These are phyloP conservation scores for Seriola aureovittata DNA, from an alignment of 2,113 vertebrate species.

Conservation along the genomic window DNA sequence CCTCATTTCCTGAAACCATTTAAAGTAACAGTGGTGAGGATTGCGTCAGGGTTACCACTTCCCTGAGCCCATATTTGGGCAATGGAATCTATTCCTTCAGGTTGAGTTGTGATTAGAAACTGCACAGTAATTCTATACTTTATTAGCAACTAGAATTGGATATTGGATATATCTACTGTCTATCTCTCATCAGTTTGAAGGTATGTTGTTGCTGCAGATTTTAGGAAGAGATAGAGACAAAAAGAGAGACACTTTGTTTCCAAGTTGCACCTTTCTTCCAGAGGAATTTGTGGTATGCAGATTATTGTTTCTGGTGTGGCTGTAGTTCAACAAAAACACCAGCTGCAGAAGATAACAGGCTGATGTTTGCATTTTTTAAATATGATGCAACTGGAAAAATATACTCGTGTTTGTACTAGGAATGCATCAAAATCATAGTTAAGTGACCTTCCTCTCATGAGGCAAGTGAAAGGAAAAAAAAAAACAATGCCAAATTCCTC, in stretches of 20 bases:
- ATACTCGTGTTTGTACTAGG: background rate
- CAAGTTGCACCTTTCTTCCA: background rate
- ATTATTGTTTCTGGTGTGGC: slow-evolving; percentile 8
- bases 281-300: slow-evolving; percentile 54
- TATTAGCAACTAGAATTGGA: background rate
- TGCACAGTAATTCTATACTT: background rate
- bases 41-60: slow-evolving; percentile 60
- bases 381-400: background rate
- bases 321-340: background rate
- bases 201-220: background rate
- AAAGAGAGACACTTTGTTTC: background rate
- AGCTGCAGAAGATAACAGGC: background rate
- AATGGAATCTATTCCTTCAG: slow-evolving; percentile 24
- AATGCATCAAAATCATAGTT: background rate
- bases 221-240: background rate
- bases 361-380: background rate
- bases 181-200: background rate
- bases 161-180: too few relatives aligned
- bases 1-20: slow-evolving; percentile 75
- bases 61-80: slow-evolving; percentile 72
- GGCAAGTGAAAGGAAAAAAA: background rate
- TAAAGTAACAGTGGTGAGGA: slow-evolving; percentile 62
- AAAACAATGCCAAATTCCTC: background rate
- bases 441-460: background rate
- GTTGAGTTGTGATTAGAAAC: slow-evolving; percentile 2